Evolutionary conservation across 2,888 invertebrate species (phyloP).

Genomic region (Saturnia pavonia): DNA sequence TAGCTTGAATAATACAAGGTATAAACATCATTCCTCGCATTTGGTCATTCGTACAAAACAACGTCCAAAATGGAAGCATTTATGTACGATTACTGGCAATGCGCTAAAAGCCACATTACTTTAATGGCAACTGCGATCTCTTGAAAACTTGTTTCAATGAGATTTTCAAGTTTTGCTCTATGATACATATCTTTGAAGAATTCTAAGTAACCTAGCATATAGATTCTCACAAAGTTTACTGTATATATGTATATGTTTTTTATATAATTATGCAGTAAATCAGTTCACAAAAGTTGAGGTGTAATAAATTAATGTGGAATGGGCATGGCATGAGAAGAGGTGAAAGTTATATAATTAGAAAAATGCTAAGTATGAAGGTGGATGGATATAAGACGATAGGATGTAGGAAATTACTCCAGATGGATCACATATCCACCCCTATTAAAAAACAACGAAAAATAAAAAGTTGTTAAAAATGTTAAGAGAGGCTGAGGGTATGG

Average conservation of each 20-base stretch:
- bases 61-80: constrained; percentile 6
- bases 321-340: too few species aligned
- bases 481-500: too few species aligned
- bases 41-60: background rate
- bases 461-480: too few species aligned
- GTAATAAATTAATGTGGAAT: too few species aligned
- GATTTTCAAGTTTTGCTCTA: background rate
- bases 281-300: too few species aligned
- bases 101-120: constrained; percentile 15
- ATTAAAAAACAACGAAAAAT: too few species aligned
- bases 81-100: background rate
- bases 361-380: too few species aligned
- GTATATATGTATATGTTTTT: background rate
- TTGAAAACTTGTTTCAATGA: constrained; percentile 6
- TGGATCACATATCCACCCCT: too few species aligned
- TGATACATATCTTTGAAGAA: background rate
- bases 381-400: too few species aligned
- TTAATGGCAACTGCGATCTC: constrained; percentile 10
- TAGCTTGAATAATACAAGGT: background rate
- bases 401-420: too few species aligned
- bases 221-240: background rate
- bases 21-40: background rate
- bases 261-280: background rate
- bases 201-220: background rate
- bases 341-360: too few species aligned